phyloP scores from a whole-genome alignment of 2,113 vertebrate species.

The Pseudopodoces humilis region DNA sequence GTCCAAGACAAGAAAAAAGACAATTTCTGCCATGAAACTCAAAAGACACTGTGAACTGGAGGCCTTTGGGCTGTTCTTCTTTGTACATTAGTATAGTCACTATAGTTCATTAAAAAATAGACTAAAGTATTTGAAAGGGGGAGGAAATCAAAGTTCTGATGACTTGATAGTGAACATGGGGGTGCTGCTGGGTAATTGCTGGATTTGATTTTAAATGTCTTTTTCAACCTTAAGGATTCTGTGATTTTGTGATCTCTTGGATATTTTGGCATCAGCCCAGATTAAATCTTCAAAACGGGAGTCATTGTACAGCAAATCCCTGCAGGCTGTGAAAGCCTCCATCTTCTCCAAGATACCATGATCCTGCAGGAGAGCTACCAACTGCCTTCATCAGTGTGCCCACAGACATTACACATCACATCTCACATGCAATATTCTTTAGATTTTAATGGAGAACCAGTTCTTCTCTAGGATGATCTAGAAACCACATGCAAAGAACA shows the following conservation, averaged over 20 bases:
- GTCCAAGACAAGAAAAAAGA: neutral
- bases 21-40: neutral
- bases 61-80: neutral
- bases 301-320: neutral
- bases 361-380: neutral
- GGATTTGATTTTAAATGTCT: neutral
- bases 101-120: neutral
- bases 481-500: neutral
- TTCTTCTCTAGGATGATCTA: neutral
- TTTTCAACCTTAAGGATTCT: neutral
- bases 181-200: neutral
- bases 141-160: neutral
- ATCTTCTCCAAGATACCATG: neutral
- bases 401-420: fast-evolving
- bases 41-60: neutral
- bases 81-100: neutral
- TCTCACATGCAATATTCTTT: neutral
- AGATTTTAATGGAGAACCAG: neutral
- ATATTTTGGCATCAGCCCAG: neutral
- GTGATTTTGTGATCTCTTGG: neutral
- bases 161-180: neutral
- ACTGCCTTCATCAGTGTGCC: neutral
- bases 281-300: neutral
- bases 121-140: neutral
- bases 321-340: neutral